Evolutionary conservation across 2,797 vertebrate genomes (phyloP).

Genomic region (Mergus octosetaceus): DNA sequence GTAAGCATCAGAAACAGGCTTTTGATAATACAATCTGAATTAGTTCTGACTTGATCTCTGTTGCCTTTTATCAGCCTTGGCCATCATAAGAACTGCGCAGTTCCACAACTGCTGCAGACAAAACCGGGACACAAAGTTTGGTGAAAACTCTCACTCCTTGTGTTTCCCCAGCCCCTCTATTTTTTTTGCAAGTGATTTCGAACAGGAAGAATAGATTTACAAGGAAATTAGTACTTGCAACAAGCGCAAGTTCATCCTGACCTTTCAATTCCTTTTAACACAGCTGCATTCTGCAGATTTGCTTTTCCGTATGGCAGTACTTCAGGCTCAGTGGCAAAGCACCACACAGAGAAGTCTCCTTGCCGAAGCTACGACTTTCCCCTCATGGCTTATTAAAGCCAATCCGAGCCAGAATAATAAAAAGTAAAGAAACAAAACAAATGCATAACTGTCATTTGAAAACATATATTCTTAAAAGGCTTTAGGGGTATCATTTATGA

Average conservation of each 20-base stretch:
- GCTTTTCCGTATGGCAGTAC: neutral
- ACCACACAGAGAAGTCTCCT: neutral
- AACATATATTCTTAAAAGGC: constrained; percentile 74
- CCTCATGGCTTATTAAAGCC: neutral
- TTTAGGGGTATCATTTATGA: constrained; percentile 82
- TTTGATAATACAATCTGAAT: constrained; percentile 34
- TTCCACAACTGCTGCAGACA: neutral
- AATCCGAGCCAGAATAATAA: constrained; percentile 15
- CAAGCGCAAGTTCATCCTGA: neutral
- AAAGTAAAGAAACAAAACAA: constrained; percentile 62
- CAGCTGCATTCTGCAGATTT: neutral
- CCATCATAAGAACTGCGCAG: neutral
- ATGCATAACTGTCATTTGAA: constrained; percentile 63
- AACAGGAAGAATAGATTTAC: neutral
- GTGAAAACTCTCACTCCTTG: neutral
- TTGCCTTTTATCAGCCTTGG: constrained; percentile 23
- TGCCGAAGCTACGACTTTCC: neutral
- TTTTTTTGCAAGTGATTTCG: neutral
- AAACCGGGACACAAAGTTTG: neutral
- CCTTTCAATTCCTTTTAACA: neutral
- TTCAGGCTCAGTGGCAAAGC: neutral
- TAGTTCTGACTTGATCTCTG: constrained; percentile 18
- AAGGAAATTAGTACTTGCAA: neutral
- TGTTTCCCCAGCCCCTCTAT: accelerated
- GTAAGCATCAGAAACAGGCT: constrained; percentile 5